These are phyloP conservation scores for Lasioglossum figueresi DNA, from an alignment of 2,888 invertebrate species.

Conservation along the genomic window DNA sequence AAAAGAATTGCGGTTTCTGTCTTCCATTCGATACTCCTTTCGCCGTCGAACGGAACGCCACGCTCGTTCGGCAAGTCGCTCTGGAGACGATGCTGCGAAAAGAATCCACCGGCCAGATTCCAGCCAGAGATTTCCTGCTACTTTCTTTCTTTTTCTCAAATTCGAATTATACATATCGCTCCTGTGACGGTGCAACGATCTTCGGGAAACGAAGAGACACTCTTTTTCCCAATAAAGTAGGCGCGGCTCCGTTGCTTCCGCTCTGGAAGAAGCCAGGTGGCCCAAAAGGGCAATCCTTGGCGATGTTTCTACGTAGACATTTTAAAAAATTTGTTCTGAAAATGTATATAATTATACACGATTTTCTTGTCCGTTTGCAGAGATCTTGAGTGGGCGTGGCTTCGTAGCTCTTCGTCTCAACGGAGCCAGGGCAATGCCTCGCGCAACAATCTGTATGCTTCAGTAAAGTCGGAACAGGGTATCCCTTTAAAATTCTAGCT, in stretches of 20 bases:
- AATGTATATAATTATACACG: too few species aligned
- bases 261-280: too few species aligned
- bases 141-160: not conserved
- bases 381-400: too few species aligned
- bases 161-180: not conserved
- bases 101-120: not conserved
- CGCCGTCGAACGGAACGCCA: conserved; percentile 24
- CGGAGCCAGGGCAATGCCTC: too few species aligned
- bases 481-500: not conserved
- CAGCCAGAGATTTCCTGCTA: not conserved
- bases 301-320: too few species aligned
- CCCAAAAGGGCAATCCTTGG: too few species aligned
- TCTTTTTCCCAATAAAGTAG: not conserved
- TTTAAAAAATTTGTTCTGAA: too few species aligned
- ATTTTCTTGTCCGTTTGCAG: too few species aligned
- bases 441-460: too few species aligned
- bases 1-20: conserved; percentile 63
- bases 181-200: too few species aligned
- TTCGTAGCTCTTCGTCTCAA: too few species aligned
- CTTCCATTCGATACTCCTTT: conserved; percentile 51
- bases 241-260: not conserved
- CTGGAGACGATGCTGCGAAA: not conserved
- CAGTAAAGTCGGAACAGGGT: not conserved
- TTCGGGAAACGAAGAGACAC: not conserved
- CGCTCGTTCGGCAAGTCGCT: conserved; percentile 2